Conservation (phyloP, 2,113 vertebrate species). For the Calyptomena viridis region DNA sequence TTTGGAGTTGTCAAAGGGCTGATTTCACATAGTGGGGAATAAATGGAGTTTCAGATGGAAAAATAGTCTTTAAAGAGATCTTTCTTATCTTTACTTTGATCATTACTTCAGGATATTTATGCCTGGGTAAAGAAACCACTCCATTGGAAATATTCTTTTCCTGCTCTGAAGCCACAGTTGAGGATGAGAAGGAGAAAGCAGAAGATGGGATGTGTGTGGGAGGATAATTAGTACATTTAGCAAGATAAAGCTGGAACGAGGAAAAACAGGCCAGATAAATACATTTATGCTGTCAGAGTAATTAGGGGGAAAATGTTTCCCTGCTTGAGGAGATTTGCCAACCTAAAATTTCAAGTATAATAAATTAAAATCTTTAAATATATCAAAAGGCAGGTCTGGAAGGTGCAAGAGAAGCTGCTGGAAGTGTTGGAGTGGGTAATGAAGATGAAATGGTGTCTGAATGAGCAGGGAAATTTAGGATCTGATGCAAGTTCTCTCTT, state of each 20-base stretch:
- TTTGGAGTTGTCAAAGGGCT: not conserved
- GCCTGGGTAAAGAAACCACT: not conserved
- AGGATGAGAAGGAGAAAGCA: not conserved
- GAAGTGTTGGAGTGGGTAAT: not conserved
- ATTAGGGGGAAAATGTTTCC: not conserved
- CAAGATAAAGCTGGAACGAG: not conserved
- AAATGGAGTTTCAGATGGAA: not conserved
- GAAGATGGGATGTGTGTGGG: not conserved
- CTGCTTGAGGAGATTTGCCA: not conserved
- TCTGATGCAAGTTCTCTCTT: not conserved
- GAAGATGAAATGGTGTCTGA: not conserved
- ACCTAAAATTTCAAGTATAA: not conserved
- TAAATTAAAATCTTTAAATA: not conserved
- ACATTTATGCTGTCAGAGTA: not conserved
- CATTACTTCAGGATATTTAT: not conserved
- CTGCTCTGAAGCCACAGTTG: not conserved
- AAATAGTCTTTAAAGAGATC: not conserved
- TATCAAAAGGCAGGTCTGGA: not conserved
- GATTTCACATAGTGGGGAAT: not conserved
- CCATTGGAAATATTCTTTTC: not conserved
- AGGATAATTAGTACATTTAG: conserved; percentile 15
- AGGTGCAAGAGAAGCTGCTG: not conserved
- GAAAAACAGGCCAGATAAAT: not conserved
- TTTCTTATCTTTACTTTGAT: not conserved
- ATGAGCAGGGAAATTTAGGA: not conserved